A percentile compares a stretch with the other conserved stretches of the same genome.
Evolutionary conservation across 2,113 vertebrate genomes (phyloP).

Genomic region (Ceyx cyanopectus): DNA sequence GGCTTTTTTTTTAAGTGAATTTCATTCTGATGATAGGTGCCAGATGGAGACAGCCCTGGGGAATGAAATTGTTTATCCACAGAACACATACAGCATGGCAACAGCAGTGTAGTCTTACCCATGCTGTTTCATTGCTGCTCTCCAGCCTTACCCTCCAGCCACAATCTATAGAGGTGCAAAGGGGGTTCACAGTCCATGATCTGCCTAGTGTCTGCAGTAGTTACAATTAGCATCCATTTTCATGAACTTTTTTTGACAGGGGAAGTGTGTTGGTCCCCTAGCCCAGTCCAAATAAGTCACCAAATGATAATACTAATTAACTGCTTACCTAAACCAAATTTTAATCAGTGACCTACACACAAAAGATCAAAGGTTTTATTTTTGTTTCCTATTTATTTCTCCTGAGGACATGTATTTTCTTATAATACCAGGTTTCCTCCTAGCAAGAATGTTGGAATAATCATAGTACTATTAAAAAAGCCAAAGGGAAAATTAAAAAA

Average conservation of each 20-base stretch:
- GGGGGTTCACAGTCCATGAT: not conserved
- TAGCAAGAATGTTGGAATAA: not conserved
- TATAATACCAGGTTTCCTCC: constrained; percentile 58
- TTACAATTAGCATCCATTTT: not conserved
- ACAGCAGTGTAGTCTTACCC: constrained; percentile 38
- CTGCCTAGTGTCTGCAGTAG: not conserved
- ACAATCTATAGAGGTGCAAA: not conserved
- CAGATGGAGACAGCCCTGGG: constrained; percentile 73
- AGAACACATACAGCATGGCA: constrained; percentile 55
- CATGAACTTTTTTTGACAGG: not conserved
- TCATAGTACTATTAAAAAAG: not conserved
- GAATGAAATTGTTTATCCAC: constrained; percentile 67
- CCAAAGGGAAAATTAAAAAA: not conserved
- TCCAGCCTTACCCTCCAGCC: not conserved
- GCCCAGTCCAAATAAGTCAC: constrained; percentile 56
- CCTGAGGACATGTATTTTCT: constrained; percentile 22
- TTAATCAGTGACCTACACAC: constrained; percentile 54
- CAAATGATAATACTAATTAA: constrained; percentile 66
- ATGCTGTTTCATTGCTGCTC: constrained; percentile 34
- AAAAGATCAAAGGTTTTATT: constrained; percentile 66
- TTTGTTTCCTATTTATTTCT: constrained; percentile 65
- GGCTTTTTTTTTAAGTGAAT: constrained; percentile 30
- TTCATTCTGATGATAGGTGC: constrained; percentile 62
- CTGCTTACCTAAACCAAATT: constrained; percentile 66
- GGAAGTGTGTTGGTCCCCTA: not conserved